phyloP scores from a whole-genome alignment of 2,113 vertebrate genomes.

The Cranoglanis bouderius region DNA sequence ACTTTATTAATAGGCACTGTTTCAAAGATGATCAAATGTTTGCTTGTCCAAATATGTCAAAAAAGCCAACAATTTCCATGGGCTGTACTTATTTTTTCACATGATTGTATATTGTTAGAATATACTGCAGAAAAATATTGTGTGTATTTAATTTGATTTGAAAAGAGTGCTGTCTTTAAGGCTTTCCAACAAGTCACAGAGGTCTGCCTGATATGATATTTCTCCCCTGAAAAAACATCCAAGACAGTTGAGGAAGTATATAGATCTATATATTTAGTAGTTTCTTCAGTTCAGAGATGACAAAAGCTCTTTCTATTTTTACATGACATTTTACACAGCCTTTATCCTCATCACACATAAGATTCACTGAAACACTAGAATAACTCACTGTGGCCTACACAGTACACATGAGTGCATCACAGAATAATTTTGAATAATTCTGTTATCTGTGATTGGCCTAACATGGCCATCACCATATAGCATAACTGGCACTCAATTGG shows the following conservation, averaged over 20 bases:
- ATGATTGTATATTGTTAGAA: not conserved
- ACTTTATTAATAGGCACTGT: too few species aligned
- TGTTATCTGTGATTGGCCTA: not conserved
- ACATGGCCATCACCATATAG: not conserved
- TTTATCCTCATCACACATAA: not conserved
- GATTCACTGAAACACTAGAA: not conserved
- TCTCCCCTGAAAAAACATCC: not conserved
- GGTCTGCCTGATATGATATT: not conserved
- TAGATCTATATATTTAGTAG: not conserved
- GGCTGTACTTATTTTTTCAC: too few species aligned
- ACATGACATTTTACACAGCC: not conserved
- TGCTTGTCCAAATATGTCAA: too few species aligned
- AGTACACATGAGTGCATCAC: not conserved
- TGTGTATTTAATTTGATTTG: not conserved
- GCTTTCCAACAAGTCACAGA: not conserved
- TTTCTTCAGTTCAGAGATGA: not conserved
- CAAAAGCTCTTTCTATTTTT: constrained; percentile 6
- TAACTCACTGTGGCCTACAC: not conserved
- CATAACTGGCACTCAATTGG: not conserved
- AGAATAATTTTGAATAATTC: not conserved
- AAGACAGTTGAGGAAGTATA: not conserved
- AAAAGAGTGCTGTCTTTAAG: not conserved
- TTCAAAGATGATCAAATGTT: too few species aligned
- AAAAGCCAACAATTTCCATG: too few species aligned
- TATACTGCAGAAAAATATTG: not conserved